phyloP scores from a whole-genome alignment of 2,113 vertebrate genomes.

The Ictidomys tridecemlineatus region DNA sequence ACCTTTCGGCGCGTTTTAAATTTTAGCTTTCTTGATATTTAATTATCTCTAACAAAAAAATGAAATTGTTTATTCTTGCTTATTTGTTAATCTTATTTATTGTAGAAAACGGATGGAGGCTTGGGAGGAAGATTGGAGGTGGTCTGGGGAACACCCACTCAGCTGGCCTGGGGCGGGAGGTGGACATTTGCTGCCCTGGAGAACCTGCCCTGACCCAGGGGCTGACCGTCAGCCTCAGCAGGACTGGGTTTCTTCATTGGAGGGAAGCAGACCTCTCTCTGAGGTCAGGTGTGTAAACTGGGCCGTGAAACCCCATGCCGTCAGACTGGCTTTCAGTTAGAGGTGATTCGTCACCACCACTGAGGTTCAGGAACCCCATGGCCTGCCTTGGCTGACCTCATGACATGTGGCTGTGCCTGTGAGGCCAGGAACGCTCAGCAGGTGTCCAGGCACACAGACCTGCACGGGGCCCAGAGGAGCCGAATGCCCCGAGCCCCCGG shows the following conservation, averaged over 20 bases:
- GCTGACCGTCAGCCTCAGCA: background rate
- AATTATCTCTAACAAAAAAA: conserved; percentile 45
- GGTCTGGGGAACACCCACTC: background rate
- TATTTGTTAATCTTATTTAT: conserved; percentile 44
- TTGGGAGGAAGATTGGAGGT: background rate
- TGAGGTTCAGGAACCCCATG: background rate
- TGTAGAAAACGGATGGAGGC: background rate
- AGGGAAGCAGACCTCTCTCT: background rate
- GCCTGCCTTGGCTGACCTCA: background rate
- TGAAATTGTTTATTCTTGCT: conserved; percentile 30
- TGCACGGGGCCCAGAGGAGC: too few species aligned
- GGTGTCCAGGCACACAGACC: too few species aligned
- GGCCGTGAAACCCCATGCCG: background rate
- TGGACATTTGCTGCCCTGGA: background rate
- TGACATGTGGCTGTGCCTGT: too few species aligned
- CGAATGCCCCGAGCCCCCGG: too few species aligned
- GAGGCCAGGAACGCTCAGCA: too few species aligned
- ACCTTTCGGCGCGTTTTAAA: background rate
- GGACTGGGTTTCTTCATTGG: background rate
- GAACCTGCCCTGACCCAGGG: background rate
- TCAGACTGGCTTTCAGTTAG: background rate
- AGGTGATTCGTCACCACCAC: background rate
- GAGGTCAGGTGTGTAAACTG: background rate
- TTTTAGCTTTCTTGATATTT: conserved; percentile 58
- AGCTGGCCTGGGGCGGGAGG: background rate